Evolutionary conservation across 2,113 vertebrate genomes (phyloP).

Genomic region (Strix aluco): DNA sequence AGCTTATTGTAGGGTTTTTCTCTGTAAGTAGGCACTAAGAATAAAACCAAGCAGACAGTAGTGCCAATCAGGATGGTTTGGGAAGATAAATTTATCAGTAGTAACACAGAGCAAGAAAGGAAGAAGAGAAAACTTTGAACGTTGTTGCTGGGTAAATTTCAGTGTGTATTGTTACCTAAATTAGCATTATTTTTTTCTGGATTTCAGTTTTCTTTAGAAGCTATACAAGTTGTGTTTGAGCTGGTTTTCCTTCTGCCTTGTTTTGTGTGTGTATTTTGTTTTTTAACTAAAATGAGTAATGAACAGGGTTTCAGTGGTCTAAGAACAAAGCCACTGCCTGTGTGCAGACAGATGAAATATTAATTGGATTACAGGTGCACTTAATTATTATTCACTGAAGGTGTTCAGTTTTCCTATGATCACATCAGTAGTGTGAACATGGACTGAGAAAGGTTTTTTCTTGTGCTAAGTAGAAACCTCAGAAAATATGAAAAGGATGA

Average conservation of each 20-base stretch:
- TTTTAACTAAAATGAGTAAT: background rate
- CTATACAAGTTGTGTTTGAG: background rate
- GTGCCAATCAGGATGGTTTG: background rate
- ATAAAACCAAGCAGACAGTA: background rate
- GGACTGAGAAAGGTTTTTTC: background rate
- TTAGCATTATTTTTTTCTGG: background rate
- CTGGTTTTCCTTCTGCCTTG: background rate
- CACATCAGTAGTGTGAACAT: background rate
- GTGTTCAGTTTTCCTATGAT: background rate
- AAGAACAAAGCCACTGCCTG: constrained; percentile 23
- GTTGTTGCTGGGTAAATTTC: background rate
- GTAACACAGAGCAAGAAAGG: background rate
- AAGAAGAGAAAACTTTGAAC: background rate
- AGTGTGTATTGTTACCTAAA: background rate
- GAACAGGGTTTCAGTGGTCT: background rate
- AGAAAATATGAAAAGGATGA: background rate
- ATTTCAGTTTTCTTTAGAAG: background rate
- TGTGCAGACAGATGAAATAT: background rate
- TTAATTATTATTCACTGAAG: constrained; percentile 7
- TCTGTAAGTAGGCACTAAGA: background rate
- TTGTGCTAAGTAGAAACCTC: background rate
- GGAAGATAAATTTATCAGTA: background rate
- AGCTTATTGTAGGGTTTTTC: background rate
- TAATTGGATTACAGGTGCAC: constrained; percentile 20
- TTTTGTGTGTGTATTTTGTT: background rate